Evolutionary conservation across 2,888 invertebrate genomes (phyloP), one percentile per base, ranked within the genome.

Genomic region (Emmelina monodactyla): DNA sequence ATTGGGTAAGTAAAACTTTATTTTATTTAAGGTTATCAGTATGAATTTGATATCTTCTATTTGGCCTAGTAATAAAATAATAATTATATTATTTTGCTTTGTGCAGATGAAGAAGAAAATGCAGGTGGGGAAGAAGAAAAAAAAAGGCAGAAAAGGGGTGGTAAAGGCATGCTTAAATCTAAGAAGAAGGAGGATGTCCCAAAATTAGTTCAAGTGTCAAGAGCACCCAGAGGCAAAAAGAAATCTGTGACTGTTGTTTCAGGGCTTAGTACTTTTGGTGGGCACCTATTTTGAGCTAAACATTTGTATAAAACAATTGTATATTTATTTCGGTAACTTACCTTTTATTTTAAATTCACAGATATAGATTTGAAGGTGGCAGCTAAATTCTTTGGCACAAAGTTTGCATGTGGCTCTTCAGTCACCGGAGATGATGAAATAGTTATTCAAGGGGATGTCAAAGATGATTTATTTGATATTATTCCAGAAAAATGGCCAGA

Each of bases 361-460:
- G 97, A 94, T 68, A 96, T 99, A 68, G 98, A 99, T 70, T 79
- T 98, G 40, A 99, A 99, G 79, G 94, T 94, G 44, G 99, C 98
- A 35, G 92, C 97, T 16, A 99, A 99, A 68, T 95, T 93, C 66
- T 98, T 99, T 79, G 95, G 97, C 28, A 92, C 93, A 37, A 94
- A 92, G 71, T 99, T 99, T 82, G 97, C 98, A 3, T 99, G 98
- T 75, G 98, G 98, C n/a, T 95, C 97, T 5, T 98, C 98, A 7
- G 97, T 99, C 1, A 97, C 97, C 16, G 97, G 96, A 4, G 95
- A 97, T 48, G 98, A 99, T 83, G 99, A 99, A 76, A 98, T 99
- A 60, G 98, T 99, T 31, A 97, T 99, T 60, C 98, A 99, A 72
- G 98, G 97, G 35, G 97, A 98, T 78, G 96, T 98, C 1, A 97